Conservation (phyloP, 2,888 invertebrate genomes). For the Sturmia bella region DNA sequence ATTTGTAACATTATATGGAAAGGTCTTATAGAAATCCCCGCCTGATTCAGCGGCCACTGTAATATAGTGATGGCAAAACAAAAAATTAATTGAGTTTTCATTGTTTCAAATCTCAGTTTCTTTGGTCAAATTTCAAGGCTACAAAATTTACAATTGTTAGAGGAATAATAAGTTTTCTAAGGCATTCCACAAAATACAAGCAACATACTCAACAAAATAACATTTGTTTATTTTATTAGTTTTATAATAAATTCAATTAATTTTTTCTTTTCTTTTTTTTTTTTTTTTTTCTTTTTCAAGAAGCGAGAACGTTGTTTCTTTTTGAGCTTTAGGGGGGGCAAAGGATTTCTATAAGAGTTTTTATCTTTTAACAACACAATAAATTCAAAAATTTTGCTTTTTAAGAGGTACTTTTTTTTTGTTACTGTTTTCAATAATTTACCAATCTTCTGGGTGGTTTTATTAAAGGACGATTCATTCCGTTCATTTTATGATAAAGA, state of each 20-base stretch:
- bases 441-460: conserved; percentile 96
- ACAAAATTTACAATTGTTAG: conserved; percentile 61
- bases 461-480: conserved; percentile 94
- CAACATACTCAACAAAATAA: conserved; percentile 40
- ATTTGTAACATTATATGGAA: conserved; percentile 86
- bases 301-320: conserved; percentile 76
- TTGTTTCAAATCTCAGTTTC: conserved; percentile 18
- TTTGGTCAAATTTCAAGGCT: conserved; percentile 50
- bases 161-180: conserved; percentile 43
- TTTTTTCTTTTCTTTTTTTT: conserved; percentile 72
- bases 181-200: conserved; percentile 50
- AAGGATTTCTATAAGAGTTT: conserved; percentile 82
- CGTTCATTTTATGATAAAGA: conserved; percentile 98
- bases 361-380: conserved; percentile 29
- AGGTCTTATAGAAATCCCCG: conserved; percentile 93
- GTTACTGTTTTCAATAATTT: conserved; percentile 76
- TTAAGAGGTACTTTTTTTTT: conserved; percentile 59
- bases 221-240: conserved; percentile 52
- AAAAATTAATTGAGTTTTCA: conserved; percentile 55
- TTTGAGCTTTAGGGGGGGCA: conserved; percentile 69
- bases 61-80: conserved; percentile 81
- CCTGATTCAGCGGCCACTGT: conserved; percentile 92
- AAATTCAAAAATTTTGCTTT: conserved; percentile 71
- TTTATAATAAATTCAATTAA: conserved; percentile 82
- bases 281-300: conserved; percentile 70